These are phyloP conservation scores for Ceratina calcarata DNA, from an alignment of 1,140 invertebrate species.

Conservation along the genomic window DNA sequence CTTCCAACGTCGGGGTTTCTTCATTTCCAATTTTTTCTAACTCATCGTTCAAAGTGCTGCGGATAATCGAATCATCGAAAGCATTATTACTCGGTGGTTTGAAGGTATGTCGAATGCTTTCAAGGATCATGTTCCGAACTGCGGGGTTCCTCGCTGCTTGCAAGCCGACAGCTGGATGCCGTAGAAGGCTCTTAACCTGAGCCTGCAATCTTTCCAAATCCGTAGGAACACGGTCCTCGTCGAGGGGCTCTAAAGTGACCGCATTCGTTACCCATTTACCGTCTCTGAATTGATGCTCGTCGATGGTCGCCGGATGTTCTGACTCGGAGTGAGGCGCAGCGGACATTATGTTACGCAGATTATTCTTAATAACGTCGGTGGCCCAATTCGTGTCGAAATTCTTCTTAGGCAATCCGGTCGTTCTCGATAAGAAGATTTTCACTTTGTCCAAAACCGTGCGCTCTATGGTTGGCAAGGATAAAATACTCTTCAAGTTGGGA, in stretches of 20 bases:
- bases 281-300: slow-evolving; percentile 51
- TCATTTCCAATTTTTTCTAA: slow-evolving; percentile 21
- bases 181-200: slow-evolving; percentile 57
- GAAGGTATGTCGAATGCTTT: slow-evolving; percentile 62
- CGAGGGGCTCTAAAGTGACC: slow-evolving; percentile 29
- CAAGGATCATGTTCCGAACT: slow-evolving; percentile 69
- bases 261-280: slow-evolving; percentile 35
- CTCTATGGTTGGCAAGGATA: slow-evolving; percentile 65
- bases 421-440: slow-evolving; percentile 50
- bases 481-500: slow-evolving; percentile 63
- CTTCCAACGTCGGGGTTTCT: background rate
- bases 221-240: slow-evolving; percentile 1
- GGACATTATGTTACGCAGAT: slow-evolving; percentile 45
- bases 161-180: slow-evolving; percentile 53
- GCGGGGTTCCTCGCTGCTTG: slow-evolving; percentile 47
- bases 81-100: slow-evolving; percentile 25
- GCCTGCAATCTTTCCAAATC: slow-evolving; percentile 7
- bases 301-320: slow-evolving; percentile 34
- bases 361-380: slow-evolving; percentile 46
- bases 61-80: slow-evolving; percentile 59
- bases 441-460: slow-evolving; percentile 59
- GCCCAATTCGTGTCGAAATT: slow-evolving; percentile 39
- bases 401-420: slow-evolving; percentile 40
- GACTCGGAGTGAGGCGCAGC: slow-evolving; percentile 1
- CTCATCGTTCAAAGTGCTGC: slow-evolving; percentile 52